Percentiles rank a stretch among this genome's conserved stretches.
phyloP scores from a whole-genome alignment of 2,888 invertebrate species.

The Saturnia japonica region DNA sequence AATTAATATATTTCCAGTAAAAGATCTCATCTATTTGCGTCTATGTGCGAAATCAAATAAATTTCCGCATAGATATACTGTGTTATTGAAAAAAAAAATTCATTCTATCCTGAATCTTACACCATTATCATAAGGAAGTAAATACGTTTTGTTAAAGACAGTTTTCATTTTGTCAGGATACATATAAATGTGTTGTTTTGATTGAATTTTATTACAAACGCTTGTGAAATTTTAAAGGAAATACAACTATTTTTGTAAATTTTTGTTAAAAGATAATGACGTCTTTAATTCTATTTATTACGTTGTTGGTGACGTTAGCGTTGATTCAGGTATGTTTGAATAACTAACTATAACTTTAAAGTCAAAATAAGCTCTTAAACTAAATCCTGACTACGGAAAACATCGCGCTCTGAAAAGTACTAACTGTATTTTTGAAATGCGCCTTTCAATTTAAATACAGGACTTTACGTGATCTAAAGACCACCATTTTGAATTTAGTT shows the following conservation, averaged over 20 bases:
- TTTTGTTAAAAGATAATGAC: not conserved
- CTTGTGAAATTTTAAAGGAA: not conserved
- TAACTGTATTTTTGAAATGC: too few relatives aligned
- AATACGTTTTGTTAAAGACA: not conserved
- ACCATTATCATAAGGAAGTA: not conserved
- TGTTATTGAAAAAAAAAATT: not conserved
- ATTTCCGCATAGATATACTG: not conserved
- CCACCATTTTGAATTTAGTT: too few relatives aligned
- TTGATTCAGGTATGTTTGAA: constrained; percentile 32
- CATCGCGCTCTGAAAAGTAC: too few relatives aligned
- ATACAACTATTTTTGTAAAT: not conserved
- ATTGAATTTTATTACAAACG: constrained; percentile 1
- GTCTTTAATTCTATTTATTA: not conserved
- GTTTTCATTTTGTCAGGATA: not conserved
- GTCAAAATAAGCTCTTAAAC: not conserved
- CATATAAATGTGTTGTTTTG: constrained; percentile 3
- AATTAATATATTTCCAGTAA: not conserved
- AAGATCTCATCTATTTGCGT: not conserved
- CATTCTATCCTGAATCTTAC: not conserved
- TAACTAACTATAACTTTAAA: not conserved
- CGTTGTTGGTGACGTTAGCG: constrained; percentile 4
- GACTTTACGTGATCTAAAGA: too few relatives aligned
- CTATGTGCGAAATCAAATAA: not conserved
- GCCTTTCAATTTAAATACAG: too few relatives aligned
- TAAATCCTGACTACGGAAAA: too few relatives aligned